Evolutionary conservation across 2,113 vertebrate genomes (phyloP), one percentile per base, ranked within the genome.

Genomic region (Thamnaconus septentrionalis): DNA sequence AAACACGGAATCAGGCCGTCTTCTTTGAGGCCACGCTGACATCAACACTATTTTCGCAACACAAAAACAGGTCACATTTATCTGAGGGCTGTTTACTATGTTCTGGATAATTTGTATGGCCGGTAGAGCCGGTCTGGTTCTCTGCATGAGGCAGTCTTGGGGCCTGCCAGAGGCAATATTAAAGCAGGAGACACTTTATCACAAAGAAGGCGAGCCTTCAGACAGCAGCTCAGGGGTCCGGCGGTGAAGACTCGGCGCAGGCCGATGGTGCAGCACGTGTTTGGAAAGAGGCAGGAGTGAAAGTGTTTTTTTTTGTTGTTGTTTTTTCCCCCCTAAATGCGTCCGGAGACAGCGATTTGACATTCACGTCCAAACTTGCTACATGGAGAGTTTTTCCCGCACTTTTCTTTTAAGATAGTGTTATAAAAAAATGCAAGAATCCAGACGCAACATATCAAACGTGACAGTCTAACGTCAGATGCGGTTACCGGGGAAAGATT

Each of bases 141-240:
- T 54, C 49, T 50, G 43, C 51, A 41, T 39, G 10, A 56, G 41
- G 6, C 42, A 55, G 59, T 67, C 71, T 58, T 51, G 66, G 50
- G 65, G 64, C 50, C 44, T 59, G 65, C 57, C 53, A 42, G 18
- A 31, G 69, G 74, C 58, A 50, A 62, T 70, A 71, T 69, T 70
- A 60, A 75, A 81, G 60, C 55, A 76, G 63, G 72, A 75, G 55
- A 57, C 64, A 63, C 58, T 84, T 66, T 11, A 75, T 79, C 71
- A 75, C 45, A 52, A 75, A 78, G 74, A 61, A 56, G 43, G 76
- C 71, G 66, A 65, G 75, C 71, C 74, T 71, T 72, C 77, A 60
- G 41, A 56, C 62, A 50, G 71, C 47, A 6, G 41, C 59, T 71
- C 42, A 2, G 46, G 59, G 57, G 52, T 18, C 41, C 59, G 4